phyloP scores from a whole-genome alignment of 2,888 invertebrate genomes.

The Aphrophora alni region DNA sequence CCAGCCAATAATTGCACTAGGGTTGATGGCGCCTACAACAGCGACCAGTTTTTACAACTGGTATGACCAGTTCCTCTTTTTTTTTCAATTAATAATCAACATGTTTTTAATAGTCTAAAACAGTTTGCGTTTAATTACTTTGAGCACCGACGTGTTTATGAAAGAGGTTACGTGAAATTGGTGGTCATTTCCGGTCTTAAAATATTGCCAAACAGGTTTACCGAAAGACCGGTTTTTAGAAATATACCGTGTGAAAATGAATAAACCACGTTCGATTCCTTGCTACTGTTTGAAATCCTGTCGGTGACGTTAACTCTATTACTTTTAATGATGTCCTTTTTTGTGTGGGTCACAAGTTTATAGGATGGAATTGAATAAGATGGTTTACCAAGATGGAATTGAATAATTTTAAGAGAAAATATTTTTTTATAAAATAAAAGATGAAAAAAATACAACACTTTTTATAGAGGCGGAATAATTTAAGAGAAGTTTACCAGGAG shows the following conservation, averaged over 20 bases:
- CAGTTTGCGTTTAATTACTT: neutral
- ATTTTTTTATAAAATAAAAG: too few relatives aligned
- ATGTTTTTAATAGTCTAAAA: neutral
- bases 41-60: constrained; percentile 6
- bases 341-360: too few relatives aligned
- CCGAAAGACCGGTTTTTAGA: neutral
- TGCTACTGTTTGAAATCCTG: neutral
- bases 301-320: neutral
- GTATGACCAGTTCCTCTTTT: neutral
- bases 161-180: neutral
- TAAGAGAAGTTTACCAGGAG: too few relatives aligned
- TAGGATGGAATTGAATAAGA: too few relatives aligned
- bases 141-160: neutral
- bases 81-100: neutral
- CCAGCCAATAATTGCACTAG: neutral
- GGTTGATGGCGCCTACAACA: neutral
- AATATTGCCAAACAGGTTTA: neutral
- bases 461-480: too few relatives aligned
- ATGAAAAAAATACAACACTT: too few relatives aligned
- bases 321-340: too few relatives aligned
- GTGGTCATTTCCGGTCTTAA: neutral
- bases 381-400: too few relatives aligned
- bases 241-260: neutral
- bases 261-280: neutral
- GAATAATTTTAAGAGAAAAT: too few relatives aligned